Conservation (phyloP, 2,888 invertebrate species). For the Leucophenga maculata region DNA sequence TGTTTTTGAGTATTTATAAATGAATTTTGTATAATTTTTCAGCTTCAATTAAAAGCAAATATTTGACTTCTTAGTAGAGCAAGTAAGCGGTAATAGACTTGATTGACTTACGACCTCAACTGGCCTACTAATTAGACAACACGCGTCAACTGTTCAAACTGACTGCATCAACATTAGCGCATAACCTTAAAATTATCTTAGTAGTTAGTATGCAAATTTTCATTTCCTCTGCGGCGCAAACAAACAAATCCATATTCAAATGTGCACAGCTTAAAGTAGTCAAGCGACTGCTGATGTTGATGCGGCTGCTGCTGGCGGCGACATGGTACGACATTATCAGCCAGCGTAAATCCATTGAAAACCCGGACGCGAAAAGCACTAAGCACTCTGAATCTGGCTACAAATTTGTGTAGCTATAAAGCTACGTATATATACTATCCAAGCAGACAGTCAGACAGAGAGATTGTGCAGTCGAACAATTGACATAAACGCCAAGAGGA, state of each 20-base stretch:
- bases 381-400: not conserved
- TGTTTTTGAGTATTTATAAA: too few relatives aligned
- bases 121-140: too few relatives aligned
- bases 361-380: not conserved
- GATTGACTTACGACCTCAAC: too few relatives aligned
- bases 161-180: not conserved
- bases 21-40: too few relatives aligned
- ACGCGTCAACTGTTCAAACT: too few relatives aligned
- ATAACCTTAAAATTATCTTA: not conserved
- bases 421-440: too few relatives aligned
- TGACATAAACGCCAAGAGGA: slow-evolving; percentile 63
- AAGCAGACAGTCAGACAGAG: too few relatives aligned
- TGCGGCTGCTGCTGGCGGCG: too few relatives aligned
- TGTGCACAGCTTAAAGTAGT: slow-evolving; percentile 21
- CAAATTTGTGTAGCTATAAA: too few relatives aligned
- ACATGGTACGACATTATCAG: slow-evolving; percentile 11
- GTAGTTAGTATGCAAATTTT: slow-evolving; percentile 10
- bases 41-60: too few relatives aligned
- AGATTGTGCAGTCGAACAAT: slow-evolving; percentile 51
- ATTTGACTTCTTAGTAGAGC: too few relatives aligned
- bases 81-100: too few relatives aligned
- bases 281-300: not conserved
- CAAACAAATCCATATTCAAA: slow-evolving; percentile 19
- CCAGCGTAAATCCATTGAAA: slow-evolving; percentile 14
- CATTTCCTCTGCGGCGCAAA: slow-evolving; percentile 17